phyloP scores from a whole-genome alignment of 2,797 vertebrate species.

The Helicolenus hilgendorfi region DNA sequence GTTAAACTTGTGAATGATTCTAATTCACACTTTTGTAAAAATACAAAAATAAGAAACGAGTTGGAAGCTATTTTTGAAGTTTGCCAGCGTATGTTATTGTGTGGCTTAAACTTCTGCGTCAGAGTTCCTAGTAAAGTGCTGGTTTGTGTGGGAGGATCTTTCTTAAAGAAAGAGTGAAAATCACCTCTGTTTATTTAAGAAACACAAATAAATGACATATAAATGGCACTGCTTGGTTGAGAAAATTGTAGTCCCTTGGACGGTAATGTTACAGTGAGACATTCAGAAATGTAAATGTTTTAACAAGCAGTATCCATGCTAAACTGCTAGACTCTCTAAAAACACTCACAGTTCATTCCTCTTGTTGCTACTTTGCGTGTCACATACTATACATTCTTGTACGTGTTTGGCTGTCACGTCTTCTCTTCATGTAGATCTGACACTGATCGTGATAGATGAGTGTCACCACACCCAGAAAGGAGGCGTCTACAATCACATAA shows the following conservation, averaged over 20 bases:
- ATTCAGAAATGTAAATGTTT: slow-evolving; percentile 17
- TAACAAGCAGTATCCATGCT: not conserved
- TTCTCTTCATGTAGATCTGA: slow-evolving; percentile 89
- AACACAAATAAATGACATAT: slow-evolving; percentile 28
- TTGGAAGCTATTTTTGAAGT: slow-evolving; percentile 24
- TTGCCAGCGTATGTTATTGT: slow-evolving; percentile 41
- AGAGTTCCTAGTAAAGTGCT: slow-evolving; percentile 47
- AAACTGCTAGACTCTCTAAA: not conserved
- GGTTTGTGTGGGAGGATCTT: slow-evolving; percentile 52
- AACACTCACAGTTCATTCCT: not conserved
- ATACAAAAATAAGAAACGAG: not conserved
- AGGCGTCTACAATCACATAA: slow-evolving; percentile 96
- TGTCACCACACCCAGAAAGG: slow-evolving; percentile 98
- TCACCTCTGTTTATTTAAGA: slow-evolving; percentile 37
- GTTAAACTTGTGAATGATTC: slow-evolving; percentile 60
- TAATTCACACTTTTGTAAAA: slow-evolving; percentile 42
- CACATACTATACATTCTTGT: not conserved
- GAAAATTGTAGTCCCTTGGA: slow-evolving; percentile 5
- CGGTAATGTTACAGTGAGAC: not conserved
- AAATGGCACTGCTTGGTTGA: not conserved
- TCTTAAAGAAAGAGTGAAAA: slow-evolving; percentile 29
- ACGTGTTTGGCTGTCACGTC: not conserved
- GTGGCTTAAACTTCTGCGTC: slow-evolving; percentile 57
- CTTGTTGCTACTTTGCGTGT: not conserved
- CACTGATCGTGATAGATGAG: slow-evolving; percentile 96